Evolutionary conservation across 2,888 invertebrate species (phyloP).

Genomic region (Tipula helvola): DNA sequence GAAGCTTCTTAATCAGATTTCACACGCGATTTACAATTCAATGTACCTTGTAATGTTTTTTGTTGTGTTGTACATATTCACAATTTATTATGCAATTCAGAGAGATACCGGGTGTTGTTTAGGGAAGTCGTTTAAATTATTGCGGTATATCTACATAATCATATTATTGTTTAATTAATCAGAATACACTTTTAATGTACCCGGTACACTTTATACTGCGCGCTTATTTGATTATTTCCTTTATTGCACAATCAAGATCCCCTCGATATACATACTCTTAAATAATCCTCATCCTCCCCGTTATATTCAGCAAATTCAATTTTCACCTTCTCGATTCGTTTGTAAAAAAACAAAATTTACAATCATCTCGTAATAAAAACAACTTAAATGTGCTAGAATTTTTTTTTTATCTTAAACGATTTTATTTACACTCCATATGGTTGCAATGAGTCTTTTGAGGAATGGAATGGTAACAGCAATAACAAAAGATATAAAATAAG

Average conservation of each 20-base stretch:
- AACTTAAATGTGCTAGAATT: neutral
- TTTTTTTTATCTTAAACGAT: neutral
- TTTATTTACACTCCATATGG: neutral
- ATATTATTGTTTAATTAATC: neutral
- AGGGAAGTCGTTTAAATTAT: neutral
- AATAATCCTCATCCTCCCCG: neutral
- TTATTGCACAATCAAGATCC: neutral
- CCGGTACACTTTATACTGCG: neutral
- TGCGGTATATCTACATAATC: neutral
- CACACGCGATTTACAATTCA: neutral
- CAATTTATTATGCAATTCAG: neutral
- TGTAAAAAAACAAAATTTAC: neutral
- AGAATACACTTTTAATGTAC: neutral
- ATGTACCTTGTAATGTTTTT: neutral
- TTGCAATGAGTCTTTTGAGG: neutral
- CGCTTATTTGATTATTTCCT: neutral
- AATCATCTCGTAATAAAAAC: neutral
- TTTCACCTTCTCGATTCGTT: neutral
- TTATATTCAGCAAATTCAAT: neutral
- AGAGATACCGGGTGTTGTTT: neutral
- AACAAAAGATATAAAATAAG: neutral
- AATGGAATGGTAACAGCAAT: neutral
- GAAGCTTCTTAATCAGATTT: neutral
- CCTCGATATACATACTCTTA: neutral
- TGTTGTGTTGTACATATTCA: neutral